phyloP scores from a whole-genome alignment of 2,888 invertebrate species.

The Branchellion lobata region DNA sequence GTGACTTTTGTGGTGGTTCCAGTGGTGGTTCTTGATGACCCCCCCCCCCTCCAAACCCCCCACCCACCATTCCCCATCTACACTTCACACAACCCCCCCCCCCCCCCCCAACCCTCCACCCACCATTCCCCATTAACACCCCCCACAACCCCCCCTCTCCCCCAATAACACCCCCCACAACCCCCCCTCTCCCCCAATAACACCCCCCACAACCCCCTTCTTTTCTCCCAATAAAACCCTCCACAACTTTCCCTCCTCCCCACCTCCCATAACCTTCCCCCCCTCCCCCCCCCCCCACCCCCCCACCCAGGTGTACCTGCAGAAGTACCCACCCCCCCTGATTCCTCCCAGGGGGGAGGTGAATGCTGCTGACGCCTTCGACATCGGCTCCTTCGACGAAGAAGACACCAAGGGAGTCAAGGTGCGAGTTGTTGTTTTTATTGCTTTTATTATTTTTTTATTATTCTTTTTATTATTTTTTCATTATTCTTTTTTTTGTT shows the following conservation, averaged over 20 bases:
- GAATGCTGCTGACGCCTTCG: slow-evolving; percentile 98
- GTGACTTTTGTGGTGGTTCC: neutral
- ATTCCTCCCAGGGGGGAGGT: slow-evolving; percentile 98
- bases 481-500: neutral
- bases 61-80: neutral
- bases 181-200: neutral
- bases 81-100: too few relatives aligned
- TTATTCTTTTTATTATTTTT: neutral
- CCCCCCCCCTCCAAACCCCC: too few relatives aligned
- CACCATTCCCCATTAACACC: neutral
- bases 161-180: neutral
- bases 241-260: neutral
- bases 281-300: neutral
- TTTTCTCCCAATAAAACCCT: neutral
- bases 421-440: slow-evolving; percentile 58
- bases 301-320: slow-evolving; percentile 75
- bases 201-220: neutral
- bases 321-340: slow-evolving; percentile 95
- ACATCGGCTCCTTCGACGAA: slow-evolving; percentile 98
- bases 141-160: neutral
- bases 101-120: too few relatives aligned
- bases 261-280: neutral
- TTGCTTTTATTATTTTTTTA: neutral
- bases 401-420: slow-evolving; percentile 99
- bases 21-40: too few relatives aligned